Base-by-base conservation (phyloP, 2,113 vertebrate species). In the Athene noctua region DNA sequence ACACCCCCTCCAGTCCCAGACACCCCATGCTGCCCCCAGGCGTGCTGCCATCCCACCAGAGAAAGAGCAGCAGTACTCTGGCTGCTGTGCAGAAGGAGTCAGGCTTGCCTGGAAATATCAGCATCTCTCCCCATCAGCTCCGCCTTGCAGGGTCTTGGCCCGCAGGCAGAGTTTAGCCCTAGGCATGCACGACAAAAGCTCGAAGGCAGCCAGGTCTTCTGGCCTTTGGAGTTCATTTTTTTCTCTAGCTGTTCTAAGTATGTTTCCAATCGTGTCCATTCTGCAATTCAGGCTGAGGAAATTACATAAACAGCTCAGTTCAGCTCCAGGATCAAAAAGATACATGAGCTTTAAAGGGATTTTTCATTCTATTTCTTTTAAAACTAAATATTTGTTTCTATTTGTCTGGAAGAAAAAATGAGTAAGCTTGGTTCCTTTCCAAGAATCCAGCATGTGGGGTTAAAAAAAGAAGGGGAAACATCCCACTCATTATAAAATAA, bases 331-430 rank as follows among this genome's bases (percentile, higher is more conserved):
- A 96, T 91, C 78, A 93, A 90, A 95, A 92, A 92, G 81, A 85
- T 67, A 68, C n/a, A 9, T 44, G 73, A 88, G 49, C 32, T 88
- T 89, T 82, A 54, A 70, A 77, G 18, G 54, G 32, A 58, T 70
- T 88, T 88, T 90, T 73, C 68, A 30, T 77, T 63, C 92, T 82
- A 52, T 81, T 71, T 78, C 74, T 95, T 66, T 55, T 40, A 42
- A 72, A 95, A 66, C 67, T 47, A 95, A 82, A 15, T 89, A 96
- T 92, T 96, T 96, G 34, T 94, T 94, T 94, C 81, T 66, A 66
- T 91, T 95, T 92, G 59, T 80, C 96, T 96, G 74, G 55, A 87
- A 83, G 77, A 55, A 81, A 90, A 80, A 82, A 75, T 71, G 85
- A 86, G 88, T 92, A 91, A 91, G 52, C 44, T 51, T 92, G 91